Percentiles rank a stretch among this genome's conserved stretches.
Evolutionary conservation across 1,140 invertebrate species (phyloP).

Genomic region (Wasmannia auropunctata): DNA sequence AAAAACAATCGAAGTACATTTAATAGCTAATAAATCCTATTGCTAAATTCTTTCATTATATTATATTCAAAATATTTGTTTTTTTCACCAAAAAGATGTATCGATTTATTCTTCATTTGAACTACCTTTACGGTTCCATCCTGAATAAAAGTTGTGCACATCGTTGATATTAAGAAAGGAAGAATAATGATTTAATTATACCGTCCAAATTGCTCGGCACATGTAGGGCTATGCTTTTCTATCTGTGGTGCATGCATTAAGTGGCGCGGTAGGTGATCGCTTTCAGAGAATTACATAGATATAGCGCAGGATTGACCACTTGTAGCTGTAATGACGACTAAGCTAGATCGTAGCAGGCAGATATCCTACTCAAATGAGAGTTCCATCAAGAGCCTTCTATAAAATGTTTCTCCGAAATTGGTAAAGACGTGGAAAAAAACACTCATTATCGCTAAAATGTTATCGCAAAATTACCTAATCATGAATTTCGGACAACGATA

Average conservation of each 20-base stretch:
- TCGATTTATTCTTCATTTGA: background rate
- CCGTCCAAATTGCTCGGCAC: conserved; percentile 24
- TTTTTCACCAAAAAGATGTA: background rate
- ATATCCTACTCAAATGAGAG: conserved; percentile 18
- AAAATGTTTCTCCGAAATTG: conserved; percentile 14
- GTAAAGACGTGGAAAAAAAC: background rate
- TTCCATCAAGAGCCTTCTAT: conserved; percentile 33
- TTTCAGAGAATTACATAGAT: conserved; percentile 55
- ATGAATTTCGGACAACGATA: background rate
- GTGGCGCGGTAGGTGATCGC: conserved; percentile 43
- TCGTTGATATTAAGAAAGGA: background rate
- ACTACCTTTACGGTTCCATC: background rate
- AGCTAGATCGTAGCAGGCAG: conserved; percentile 45
- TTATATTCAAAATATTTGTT: background rate
- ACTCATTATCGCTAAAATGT: background rate
- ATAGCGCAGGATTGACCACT: conserved; percentile 42
- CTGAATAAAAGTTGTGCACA: conserved; percentile 8
- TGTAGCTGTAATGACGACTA: conserved; percentile 56
- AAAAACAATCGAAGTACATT: background rate
- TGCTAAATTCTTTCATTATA: background rate
- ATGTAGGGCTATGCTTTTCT: conserved; percentile 32
- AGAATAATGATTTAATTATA: conserved; percentile 55
- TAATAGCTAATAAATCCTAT: background rate
- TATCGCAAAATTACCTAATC: background rate
- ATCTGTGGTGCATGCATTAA: conserved; percentile 35